Conservation (phyloP, 2,888 invertebrate species). For the Trypoxylon attenuatum region DNA sequence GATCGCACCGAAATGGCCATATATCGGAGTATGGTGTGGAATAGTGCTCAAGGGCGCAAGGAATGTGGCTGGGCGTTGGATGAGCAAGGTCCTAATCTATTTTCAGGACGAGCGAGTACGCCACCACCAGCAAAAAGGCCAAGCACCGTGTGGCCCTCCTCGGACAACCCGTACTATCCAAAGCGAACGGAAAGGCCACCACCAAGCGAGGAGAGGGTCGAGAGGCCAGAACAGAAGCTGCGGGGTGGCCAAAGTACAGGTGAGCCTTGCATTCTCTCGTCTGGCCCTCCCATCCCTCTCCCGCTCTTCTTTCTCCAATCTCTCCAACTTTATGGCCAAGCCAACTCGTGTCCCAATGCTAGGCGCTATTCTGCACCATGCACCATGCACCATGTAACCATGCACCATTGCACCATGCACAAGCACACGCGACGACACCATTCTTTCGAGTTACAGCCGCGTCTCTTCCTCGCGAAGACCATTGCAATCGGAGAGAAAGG, state of each 20-base stretch:
- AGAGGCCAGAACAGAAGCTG: slow-evolving; percentile 69
- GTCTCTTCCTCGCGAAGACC: too few species aligned
- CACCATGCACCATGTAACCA: slow-evolving; percentile 38
- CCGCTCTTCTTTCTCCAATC: slow-evolving; percentile 26
- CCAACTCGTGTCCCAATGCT: not conserved
- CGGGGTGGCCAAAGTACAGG: slow-evolving; percentile 69
- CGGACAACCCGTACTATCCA: slow-evolving; percentile 70
- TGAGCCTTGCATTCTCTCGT: slow-evolving; percentile 61
- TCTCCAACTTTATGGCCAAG: slow-evolving; percentile 13
- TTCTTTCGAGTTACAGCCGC: too few species aligned
- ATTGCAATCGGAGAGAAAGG: too few species aligned
- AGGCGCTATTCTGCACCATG: slow-evolving; percentile 71
- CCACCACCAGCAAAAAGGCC: slow-evolving; percentile 67
- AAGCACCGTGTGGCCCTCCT: slow-evolving; percentile 71
- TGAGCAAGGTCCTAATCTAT: slow-evolving; percentile 64
- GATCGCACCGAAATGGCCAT: too few species aligned
- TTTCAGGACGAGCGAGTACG: slow-evolving; percentile 71
- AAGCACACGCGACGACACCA: too few species aligned
- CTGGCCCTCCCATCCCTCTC: too few species aligned
- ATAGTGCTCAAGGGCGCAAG: slow-evolving; percentile 49
- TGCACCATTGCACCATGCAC: too few species aligned
- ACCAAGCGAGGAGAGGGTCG: slow-evolving; percentile 68
- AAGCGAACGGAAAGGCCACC: slow-evolving; percentile 71
- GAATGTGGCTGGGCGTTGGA: slow-evolving; percentile 52
- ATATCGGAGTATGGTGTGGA: slow-evolving; percentile 65